Evolutionary conservation across 2,113 vertebrate genomes (phyloP).

Genomic region (Panthera uncia): DNA sequence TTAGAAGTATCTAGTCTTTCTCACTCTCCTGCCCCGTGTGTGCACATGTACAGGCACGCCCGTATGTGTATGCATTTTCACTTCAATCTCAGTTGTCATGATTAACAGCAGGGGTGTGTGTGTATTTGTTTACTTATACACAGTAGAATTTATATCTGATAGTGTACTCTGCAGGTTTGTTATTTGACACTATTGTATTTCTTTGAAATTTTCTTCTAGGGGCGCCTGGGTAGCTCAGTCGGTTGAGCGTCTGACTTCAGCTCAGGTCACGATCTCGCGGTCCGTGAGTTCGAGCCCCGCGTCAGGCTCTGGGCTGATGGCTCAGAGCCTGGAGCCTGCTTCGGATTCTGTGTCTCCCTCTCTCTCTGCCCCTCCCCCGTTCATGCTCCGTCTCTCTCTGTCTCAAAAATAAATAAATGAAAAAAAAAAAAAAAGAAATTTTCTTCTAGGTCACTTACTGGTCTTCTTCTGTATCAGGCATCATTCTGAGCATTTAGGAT

Average conservation of each 20-base stretch:
- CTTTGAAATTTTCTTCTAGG: neutral
- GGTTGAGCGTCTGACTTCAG: too few species aligned
- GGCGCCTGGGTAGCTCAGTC: too few species aligned
- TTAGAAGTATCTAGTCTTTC: neutral
- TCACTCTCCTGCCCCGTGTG: too few species aligned
- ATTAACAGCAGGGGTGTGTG: neutral
- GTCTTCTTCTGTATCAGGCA: neutral
- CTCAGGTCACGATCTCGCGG: too few species aligned
- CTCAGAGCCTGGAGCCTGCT: too few species aligned
- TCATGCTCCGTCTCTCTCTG: too few species aligned
- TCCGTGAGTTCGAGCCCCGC: too few species aligned
- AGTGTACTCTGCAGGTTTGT: neutral
- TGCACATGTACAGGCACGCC: neutral
- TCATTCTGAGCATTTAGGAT: neutral
- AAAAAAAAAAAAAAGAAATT: too few species aligned
- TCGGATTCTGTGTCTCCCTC: too few species aligned
- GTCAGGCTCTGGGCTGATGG: too few species aligned
- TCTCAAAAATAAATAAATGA: too few species aligned
- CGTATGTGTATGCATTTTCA: neutral
- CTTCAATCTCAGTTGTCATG: neutral
- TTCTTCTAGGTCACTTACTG: neutral
- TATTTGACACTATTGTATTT: neutral
- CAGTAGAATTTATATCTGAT: neutral
- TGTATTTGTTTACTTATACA: neutral
- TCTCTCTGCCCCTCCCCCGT: too few species aligned